Evolutionary conservation across 2,113 vertebrate species (phyloP), one percentile per base, ranked within the genome.

Genomic region (Chloropsis hardwickii): DNA sequence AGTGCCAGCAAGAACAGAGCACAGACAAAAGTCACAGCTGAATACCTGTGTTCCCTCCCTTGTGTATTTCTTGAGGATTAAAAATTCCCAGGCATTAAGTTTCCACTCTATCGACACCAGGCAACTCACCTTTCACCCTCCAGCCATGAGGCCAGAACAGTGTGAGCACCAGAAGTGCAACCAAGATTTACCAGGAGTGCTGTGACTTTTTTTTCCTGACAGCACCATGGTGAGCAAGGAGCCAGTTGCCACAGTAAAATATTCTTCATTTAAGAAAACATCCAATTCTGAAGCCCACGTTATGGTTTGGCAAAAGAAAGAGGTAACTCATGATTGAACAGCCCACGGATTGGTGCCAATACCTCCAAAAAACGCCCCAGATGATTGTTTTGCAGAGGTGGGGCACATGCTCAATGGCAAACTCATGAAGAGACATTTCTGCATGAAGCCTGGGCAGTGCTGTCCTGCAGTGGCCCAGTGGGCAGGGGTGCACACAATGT

Each of bases 401-500:
- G 64, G 28, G 39, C 27, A n/a, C 16, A 8, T 23, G 29, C 8
- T 76, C 57, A 71, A 12, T n/a, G 54, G n/a, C 39, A 64, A 47
- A 50, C 14, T 31, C 51, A 35, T 3, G 24, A 21, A 71, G 40
- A 86, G 23, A 31, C 17, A 12, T 48, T 39, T 17, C 77, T 35
- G 20, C 7, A 24, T 35, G 57, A 60, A 90, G 37, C 28, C 65
- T 33, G 42, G 47, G 47, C 77, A n/a, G 53, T 35, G 37, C 5
- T 29, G 40, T 61, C 51, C 27, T 56, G 53, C 51, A 69, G 24
- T 25, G 40, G 60, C 40, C 21, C 56, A 40, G 31, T 20, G 37
- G 65, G 12, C 40, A 54, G 44, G 50, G 15, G 10, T 9, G 47
- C 39, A 72, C 1, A 3, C 22, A 28, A 21, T 0, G 1, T 42